Evolutionary conservation across 2,113 vertebrate species (phyloP), one percentile per base, ranked within the genome.

Genomic region (Silurus glanis): DNA sequence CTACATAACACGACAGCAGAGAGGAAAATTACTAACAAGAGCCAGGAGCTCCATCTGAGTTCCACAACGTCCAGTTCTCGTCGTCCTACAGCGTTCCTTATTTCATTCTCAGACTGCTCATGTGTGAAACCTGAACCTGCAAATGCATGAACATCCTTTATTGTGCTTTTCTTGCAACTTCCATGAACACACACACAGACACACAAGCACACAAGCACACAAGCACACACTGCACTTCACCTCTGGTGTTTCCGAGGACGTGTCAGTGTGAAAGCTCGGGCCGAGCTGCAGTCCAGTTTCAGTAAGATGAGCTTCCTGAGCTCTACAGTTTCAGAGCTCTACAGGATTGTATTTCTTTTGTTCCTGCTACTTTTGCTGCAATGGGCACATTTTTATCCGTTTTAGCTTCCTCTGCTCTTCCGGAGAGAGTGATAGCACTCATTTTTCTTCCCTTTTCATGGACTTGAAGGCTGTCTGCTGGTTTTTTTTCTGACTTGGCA

Each of bases 341-440:
- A 67, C 64, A 69, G 82, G 82, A 83, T 83, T 83, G 82, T 69
- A 83, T 83, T 83, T 83, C 82, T 83, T 83, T 83, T 83, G 82
- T 83, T 83, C 82, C 82, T 83, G 64, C 82, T 66, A 83, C 82
- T 83, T 83, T 83, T 83, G 82, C 82, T 83, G 82, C 82, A 83
- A 83, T 83, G 82, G 25, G 82, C 82, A 83, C 62, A 66, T 83
- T 83, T 83, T 83, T 83, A 83, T 83, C 82, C 64, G 16, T 69
- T 83, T 71, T 69, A 37, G 80, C 82, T 83, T 83, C 82, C 82
- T 83, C 64, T 83, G 82, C 82, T 83, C 62, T 83, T 83, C 82
- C 82, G 81, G 64, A 83, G 82, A 71, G 82, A 67, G 62, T 25
- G 66, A 83, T 83, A 83, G 82, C 82, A 55, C 82, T 83, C 64